Base-by-base conservation (phyloP, 2,113 vertebrate species). In the Vulpes vulpes region DNA sequence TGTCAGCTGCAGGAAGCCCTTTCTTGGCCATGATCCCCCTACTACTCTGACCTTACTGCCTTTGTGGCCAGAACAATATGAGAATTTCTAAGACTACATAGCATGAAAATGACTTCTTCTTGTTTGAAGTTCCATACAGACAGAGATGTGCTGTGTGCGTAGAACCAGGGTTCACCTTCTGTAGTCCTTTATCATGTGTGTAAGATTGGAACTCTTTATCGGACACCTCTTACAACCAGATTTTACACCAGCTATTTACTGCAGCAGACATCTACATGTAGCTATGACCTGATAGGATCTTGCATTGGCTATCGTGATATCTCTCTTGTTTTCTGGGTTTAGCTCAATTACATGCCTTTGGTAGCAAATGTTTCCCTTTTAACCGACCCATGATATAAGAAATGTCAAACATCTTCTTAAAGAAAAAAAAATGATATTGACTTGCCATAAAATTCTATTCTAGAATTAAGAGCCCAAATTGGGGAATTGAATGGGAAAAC, bases 301-400 rank as follows among this genome's bases (percentile, higher is more conserved):
- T 0, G 6, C n/a, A 32, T 17, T 4, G 1, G 11, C 38, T 14
- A 11, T 5, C 0, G 5, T 19, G 43, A 8, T 11, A 1, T 0
- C 69, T 65, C 14, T 65, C 14, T 15, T 16, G 43, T 30, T 81
- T 55, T 88, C 51, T 30, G 25, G n/a, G 25, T 62, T 67, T 23
- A 57, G 53, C 27, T 57, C 89, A 53, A 0, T 3, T 8, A 8
- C 35, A 2, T 1, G 4, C 3, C 2, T 62, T 3, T 1, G 20
- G 43, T 11, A 57, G n/a, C 65, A 53, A n/a, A 65, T 0, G 2
- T 64, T 22, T 85, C 60, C 76, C 30, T 80, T n/a, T 86, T 27
- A 17, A 7, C 5, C 4, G 38, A 43, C 35, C 11, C 3, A 38
- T 23, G 22, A 20, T 12, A 2, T 27, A 49, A 57, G 35, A 30